Conservation (phyloP, 1,140 invertebrate genomes). For the Drosophila setifemur region DNA sequence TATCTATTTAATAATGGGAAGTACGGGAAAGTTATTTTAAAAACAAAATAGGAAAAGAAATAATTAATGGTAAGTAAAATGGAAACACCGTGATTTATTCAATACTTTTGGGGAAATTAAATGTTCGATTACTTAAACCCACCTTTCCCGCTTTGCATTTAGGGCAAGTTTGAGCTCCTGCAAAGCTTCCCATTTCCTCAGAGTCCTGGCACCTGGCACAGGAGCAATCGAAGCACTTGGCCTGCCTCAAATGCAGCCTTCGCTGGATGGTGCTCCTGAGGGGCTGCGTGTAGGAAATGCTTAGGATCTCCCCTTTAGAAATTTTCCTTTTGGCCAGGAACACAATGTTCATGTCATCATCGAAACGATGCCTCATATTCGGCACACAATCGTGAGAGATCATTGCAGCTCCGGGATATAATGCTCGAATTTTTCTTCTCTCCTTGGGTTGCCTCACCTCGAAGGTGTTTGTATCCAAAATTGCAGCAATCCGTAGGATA, state of each 20-base stretch:
- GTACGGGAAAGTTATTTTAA: too few species aligned
- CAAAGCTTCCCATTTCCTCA: slow-evolving; percentile 86
- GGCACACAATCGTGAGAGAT: slow-evolving; percentile 87
- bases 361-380: slow-evolving; percentile 86
- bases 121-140: too few species aligned
- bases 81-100: too few species aligned
- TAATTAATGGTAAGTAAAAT: too few species aligned
- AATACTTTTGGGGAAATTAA: too few species aligned
- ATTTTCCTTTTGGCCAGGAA: slow-evolving; percentile 86
- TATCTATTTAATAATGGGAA: slow-evolving; percentile 52
- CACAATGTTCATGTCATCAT: slow-evolving; percentile 83
- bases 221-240: slow-evolving; percentile 87
- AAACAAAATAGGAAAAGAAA: too few species aligned
- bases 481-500: slow-evolving; percentile 86
- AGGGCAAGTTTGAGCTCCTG: slow-evolving; percentile 86
- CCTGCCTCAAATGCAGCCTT: slow-evolving; percentile 84
- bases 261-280: slow-evolving; percentile 86
- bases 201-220: slow-evolving; percentile 86
- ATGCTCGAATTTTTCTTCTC: slow-evolving; percentile 83
- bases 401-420: slow-evolving; percentile 86
- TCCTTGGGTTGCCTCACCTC: slow-evolving; percentile 84
- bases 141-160: slow-evolving; percentile 84
- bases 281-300: slow-evolving; percentile 87
- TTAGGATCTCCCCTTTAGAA: slow-evolving; percentile 86
- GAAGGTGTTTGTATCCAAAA: slow-evolving; percentile 87